Conservation (phyloP, 2,888 invertebrate genomes). For the Seira ritae region DNA sequence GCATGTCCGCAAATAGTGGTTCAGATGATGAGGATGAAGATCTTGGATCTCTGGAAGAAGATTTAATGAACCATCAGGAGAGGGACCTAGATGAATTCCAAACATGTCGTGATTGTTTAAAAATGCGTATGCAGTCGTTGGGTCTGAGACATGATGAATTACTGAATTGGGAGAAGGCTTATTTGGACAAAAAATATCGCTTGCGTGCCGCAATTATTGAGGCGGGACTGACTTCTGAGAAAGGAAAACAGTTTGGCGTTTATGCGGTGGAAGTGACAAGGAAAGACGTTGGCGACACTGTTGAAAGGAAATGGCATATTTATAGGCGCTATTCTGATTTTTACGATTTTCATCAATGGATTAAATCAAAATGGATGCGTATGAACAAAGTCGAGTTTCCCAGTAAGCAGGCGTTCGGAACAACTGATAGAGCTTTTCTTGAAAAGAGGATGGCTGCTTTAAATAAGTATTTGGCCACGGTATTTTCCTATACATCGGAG, state of each 20-base stretch:
- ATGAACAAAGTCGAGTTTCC: constrained; percentile 77
- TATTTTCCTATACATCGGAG: constrained; percentile 78
- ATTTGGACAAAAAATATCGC: constrained; percentile 66
- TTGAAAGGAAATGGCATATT: constrained; percentile 91
- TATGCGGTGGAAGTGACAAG: constrained; percentile 90
- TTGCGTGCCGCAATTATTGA: constrained; percentile 71
- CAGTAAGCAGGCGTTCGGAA: constrained; percentile 95
- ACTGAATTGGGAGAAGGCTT: constrained; percentile 65
- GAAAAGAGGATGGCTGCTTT: constrained; percentile 85
- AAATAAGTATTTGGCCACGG: constrained; percentile 86
- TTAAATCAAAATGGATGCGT: constrained; percentile 79
- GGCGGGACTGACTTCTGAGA: constrained; percentile 86
- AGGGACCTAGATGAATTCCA: constrained; percentile 73
- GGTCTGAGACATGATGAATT: constrained; percentile 65
- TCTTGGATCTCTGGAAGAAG: constrained; percentile 79
- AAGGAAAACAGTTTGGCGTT: constrained; percentile 90
- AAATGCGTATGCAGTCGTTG: constrained; percentile 59
- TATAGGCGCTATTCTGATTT: constrained; percentile 96
- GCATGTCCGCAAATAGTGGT: constrained; percentile 56
- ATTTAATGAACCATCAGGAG: constrained; percentile 77
- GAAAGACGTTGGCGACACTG: constrained; percentile 78
- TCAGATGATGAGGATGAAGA: constrained; percentile 78
- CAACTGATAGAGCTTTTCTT: constrained; percentile 88
- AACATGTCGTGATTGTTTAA: constrained; percentile 71
- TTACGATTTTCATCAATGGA: constrained; percentile 88